A percentile compares a stretch with the other conserved stretches of the same genome.
Evolutionary conservation across 2,797 vertebrate species (phyloP).

Genomic region (Sebastes alutus): DNA sequence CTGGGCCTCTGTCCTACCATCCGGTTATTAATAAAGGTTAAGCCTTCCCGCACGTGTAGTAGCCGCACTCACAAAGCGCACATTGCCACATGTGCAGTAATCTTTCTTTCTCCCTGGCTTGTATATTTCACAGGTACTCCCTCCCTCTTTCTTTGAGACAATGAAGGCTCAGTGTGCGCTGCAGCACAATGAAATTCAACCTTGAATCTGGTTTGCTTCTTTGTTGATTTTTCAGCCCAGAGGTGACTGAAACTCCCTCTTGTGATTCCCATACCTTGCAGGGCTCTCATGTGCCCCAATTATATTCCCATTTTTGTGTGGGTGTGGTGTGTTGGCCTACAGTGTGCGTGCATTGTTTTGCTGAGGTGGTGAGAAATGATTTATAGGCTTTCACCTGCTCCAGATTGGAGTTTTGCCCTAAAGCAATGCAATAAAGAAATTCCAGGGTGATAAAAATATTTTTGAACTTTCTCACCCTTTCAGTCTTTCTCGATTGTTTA

Average conservation of each 20-base stretch:
- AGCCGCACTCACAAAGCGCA: not conserved
- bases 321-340: conserved; percentile 17
- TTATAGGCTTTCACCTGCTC: conserved; percentile 30
- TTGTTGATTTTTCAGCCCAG: conserved; percentile 39
- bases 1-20: conserved; percentile 26
- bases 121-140: conserved; percentile 22
- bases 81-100: conserved; percentile 15
- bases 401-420: conserved; percentile 8
- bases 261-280: conserved; percentile 19
- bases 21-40: conserved; percentile 36
- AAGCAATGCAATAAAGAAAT: conserved; percentile 5
- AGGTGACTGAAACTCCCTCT: conserved; percentile 51
- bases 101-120: not conserved
- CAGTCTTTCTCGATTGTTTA: conserved; percentile 25
- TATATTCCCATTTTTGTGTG: conserved; percentile 42
- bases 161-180: conserved; percentile 15
- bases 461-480: conserved; percentile 18
- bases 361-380: conserved; percentile 30
- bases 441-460: not conserved
- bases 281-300: conserved; percentile 40
- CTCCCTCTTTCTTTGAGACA: conserved; percentile 27
- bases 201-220: conserved; percentile 38
- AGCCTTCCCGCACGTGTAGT: conserved; percentile 39
- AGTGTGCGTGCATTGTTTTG: conserved; percentile 25
- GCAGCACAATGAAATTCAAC: conserved; percentile 10